These are phyloP conservation scores for Drosophila algonquin DNA, from an alignment of 2,888 invertebrate genomes.

Conservation along the genomic window DNA sequence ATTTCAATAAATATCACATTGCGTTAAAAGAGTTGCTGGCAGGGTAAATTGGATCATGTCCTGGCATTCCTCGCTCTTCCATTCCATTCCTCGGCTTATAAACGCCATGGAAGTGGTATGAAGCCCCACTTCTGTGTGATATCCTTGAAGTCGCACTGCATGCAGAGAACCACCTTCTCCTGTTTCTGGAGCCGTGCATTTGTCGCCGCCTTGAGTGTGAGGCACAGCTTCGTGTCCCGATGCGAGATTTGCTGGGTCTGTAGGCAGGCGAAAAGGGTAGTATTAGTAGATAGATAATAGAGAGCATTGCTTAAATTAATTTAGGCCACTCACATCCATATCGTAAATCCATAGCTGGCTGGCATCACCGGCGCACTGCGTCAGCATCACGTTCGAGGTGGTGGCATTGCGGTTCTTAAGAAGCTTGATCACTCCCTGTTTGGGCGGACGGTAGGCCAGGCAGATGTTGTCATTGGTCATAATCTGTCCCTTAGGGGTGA, in stretches of 20 bases:
- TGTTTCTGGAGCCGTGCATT: constrained; percentile 66
- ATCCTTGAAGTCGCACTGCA: constrained; percentile 78
- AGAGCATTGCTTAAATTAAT: background rate
- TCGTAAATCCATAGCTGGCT: constrained; percentile 83
- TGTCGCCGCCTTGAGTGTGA: constrained; percentile 76
- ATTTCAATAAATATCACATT: constrained; percentile 77
- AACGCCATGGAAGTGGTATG: constrained; percentile 82
- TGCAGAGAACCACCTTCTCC: constrained; percentile 74
- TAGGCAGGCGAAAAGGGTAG: background rate
- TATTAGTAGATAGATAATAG: background rate
- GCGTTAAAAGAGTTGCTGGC: constrained; percentile 55
- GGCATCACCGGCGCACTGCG: constrained; percentile 74
- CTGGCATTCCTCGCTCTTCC: constrained; percentile 23
- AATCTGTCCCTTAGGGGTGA: constrained; percentile 87
- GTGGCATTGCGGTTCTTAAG: constrained; percentile 77
- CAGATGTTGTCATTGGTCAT: constrained; percentile 96
- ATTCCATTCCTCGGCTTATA: constrained; percentile 51
- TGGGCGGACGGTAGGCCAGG: constrained; percentile 87
- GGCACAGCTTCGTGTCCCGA: constrained; percentile 76
- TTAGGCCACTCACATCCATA: constrained; percentile 78
- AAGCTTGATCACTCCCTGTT: constrained; percentile 65
- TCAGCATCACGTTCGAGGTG: constrained; percentile 78
- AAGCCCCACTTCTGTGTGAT: constrained; percentile 83
- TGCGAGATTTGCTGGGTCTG: constrained; percentile 83
- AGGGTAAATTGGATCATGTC: constrained; percentile 41